phyloP scores from a whole-genome alignment of 2,113 vertebrate genomes.

The Microcebus tavaratra region DNA sequence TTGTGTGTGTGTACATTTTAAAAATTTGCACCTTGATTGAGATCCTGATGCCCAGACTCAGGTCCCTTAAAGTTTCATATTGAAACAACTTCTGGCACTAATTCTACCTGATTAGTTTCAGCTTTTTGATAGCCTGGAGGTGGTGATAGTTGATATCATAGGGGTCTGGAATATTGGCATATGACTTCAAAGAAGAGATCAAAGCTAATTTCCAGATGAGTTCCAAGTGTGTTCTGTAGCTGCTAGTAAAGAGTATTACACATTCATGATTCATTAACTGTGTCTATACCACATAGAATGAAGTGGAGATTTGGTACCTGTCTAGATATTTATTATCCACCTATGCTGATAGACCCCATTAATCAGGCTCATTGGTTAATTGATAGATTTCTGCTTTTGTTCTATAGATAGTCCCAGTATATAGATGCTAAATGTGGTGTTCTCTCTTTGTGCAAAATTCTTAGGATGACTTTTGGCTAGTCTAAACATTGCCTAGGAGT shows the following conservation, averaged over 20 bases:
- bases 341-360: neutral
- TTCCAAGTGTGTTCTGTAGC: constrained; percentile 27
- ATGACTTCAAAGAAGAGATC: constrained; percentile 57
- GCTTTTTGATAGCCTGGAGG: neutral
- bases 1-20: neutral
- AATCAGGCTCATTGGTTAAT: neutral
- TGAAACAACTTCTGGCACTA: neutral
- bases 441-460: neutral
- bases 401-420: neutral
- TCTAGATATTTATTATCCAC: neutral
- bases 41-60: neutral
- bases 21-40: neutral
- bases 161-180: neutral
- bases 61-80: neutral
- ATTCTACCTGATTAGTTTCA: constrained; percentile 15
- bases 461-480: constrained; percentile 37
- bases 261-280: constrained; percentile 40
- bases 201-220: constrained; percentile 35
- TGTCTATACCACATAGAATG: neutral
- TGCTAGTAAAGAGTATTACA: constrained; percentile 16
- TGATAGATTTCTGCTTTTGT: neutral
- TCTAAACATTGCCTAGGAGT: constrained; percentile 67
- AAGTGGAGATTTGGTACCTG: neutral
- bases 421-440: constrained; percentile 11
- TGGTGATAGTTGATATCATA: constrained; percentile 14